Evolutionary conservation across 2,113 vertebrate species (phyloP).

Genomic region (Gambusia affinis): DNA sequence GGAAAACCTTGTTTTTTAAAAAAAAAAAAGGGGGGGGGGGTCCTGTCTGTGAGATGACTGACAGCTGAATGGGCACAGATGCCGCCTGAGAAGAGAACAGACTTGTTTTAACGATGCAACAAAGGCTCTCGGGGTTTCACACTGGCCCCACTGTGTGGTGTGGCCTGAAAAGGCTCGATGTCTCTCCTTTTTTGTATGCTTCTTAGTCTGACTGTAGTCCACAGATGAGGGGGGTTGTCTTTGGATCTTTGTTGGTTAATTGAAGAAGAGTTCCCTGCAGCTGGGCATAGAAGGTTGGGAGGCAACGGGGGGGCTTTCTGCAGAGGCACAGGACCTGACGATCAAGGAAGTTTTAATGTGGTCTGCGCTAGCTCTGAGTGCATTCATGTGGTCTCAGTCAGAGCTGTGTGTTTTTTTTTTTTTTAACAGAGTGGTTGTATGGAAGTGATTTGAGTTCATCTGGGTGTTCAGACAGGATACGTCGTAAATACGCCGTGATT

Average conservation of each 20-base stretch:
- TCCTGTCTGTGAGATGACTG: not conserved
- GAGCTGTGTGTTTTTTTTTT: constrained; percentile 16
- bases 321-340: constrained; percentile 49
- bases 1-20: not conserved
- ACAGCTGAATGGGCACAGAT: constrained; percentile 47
- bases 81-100: constrained; percentile 29
- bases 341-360: constrained; percentile 69
- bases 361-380: constrained; percentile 32
- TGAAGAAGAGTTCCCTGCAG: constrained; percentile 45
- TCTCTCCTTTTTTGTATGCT: constrained; percentile 25
- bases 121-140: constrained; percentile 32
- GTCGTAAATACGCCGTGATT: constrained; percentile 71
- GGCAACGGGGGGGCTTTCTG: constrained; percentile 24
- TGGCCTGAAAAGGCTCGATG: constrained; percentile 34
- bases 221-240: constrained; percentile 40
- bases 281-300: constrained; percentile 24
- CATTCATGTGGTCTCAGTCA: constrained; percentile 65
- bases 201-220: constrained; percentile 28
- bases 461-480: constrained; percentile 74
- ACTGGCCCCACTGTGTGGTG: constrained; percentile 44
- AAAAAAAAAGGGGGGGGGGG: not conserved
- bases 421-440: constrained; percentile 54
- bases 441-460: constrained; percentile 74
- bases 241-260: constrained; percentile 42
- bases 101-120: constrained; percentile 37